Base-by-base conservation (phyloP, 2,797 vertebrate genomes). In the Rhinatrema bivittatum region DNA sequence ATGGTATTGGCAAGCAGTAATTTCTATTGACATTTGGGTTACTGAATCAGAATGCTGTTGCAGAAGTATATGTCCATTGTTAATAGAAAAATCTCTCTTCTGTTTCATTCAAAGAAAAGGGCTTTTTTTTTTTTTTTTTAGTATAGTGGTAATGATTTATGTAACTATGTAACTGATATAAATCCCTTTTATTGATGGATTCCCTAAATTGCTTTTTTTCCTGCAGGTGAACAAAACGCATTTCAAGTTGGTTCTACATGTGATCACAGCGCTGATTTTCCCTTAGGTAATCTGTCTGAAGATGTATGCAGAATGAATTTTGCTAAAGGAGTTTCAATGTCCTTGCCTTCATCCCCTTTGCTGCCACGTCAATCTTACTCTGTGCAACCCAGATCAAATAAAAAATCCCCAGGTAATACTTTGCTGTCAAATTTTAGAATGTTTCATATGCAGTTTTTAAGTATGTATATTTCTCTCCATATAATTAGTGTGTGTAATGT, bases 381-480 rank as follows among this genome's bases (percentile, higher is more conserved):
- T 62, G 76, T 90, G 77, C 88, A 87, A 12, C 69, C 90, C 26
- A 88, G 89, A 18, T 62, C 87, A 10, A 87, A 59, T 80, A 96
- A 94, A 68, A 92, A 89, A 57, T 97, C 94, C 11, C 94, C 95
- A 91, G 95, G 95, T 98, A 89, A 70, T 29, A 7, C n/a, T n/a
- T 6, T 9, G n/a, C 22, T 20, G 29, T 11, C 13, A 16, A n/a
- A n/a, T n/a, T n/a, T n/a, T n/a, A n/a, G n/a, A n/a, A n/a, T n/a
- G n/a, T n/a, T n/a, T n/a, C n/a, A n/a, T n/a, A n/a, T n/a, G n/a
- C n/a, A n/a, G n/a, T n/a, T n/a, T n/a, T n/a, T n/a, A n/a, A n/a
- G n/a, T n/a, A n/a, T n/a, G n/a, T n/a, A n/a, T n/a, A n/a, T n/a
- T n/a, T n/a, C n/a, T n/a, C n/a, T n/a, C n/a, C n/a, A n/a, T n/a